phyloP scores from a whole-genome alignment of 2,888 invertebrate genomes.

The Rhogogaster chlorosoma region DNA sequence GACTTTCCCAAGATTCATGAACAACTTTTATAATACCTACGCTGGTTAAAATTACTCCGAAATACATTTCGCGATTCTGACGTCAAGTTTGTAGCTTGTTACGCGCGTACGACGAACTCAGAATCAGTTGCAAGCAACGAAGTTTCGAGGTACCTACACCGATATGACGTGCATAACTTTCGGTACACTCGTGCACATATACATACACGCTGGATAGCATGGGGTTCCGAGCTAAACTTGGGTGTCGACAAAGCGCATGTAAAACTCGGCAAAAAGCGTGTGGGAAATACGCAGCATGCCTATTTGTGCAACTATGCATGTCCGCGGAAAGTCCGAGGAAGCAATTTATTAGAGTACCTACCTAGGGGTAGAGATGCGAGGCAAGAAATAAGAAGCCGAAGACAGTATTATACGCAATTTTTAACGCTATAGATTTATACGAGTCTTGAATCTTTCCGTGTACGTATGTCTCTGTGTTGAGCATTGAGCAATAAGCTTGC shows the following conservation, averaged over 20 bases:
- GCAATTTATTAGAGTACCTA: neutral
- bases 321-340: neutral
- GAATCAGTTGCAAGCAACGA: neutral
- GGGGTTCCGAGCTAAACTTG: neutral
- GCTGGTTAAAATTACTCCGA: neutral
- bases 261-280: neutral
- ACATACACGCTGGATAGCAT: too few relatives aligned
- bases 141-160: neutral
- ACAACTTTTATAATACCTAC: neutral
- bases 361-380: neutral
- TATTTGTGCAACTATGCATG: neutral
- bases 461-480: neutral
- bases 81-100: neutral
- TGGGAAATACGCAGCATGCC: neutral
- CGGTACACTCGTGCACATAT: neutral
- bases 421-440: neutral
- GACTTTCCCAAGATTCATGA: neutral
- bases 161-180: neutral
- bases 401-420: neutral
- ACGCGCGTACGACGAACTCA: neutral
- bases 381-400: neutral
- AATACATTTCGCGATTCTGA: neutral
- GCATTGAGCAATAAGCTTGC: constrained; percentile 6
- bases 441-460: neutral
- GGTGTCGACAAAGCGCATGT: neutral